These are phyloP conservation scores for Caenorhabditis sp. DNA, from an alignment of 2,888 invertebrate genomes.

Conservation along the genomic window DNA sequence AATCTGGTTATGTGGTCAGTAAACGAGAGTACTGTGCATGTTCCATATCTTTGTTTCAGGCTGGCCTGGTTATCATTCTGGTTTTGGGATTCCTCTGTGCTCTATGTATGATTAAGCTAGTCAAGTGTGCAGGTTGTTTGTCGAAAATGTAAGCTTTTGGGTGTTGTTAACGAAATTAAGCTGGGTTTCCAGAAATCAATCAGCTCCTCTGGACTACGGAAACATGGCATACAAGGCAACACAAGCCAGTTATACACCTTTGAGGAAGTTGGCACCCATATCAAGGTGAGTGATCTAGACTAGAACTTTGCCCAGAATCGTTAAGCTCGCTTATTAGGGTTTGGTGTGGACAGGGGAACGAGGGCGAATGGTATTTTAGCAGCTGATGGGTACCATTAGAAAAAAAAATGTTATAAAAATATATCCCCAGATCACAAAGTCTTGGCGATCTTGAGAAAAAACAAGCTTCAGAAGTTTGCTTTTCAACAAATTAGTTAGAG, in stretches of 20 bases:
- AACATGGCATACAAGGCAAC: constrained; percentile 83
- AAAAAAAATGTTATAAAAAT: too few relatives aligned
- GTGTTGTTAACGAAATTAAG: background rate
- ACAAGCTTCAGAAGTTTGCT: too few relatives aligned
- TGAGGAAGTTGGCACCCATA: constrained; percentile 70
- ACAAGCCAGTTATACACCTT: constrained; percentile 73
- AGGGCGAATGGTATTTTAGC: too few relatives aligned
- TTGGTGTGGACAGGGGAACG: too few relatives aligned
- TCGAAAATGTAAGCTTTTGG: constrained; percentile 75
- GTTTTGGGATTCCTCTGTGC: constrained; percentile 78
- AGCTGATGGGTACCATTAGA: too few relatives aligned
- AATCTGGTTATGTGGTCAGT: constrained; percentile 77
- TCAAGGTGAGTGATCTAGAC: constrained; percentile 60
- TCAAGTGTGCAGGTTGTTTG: constrained; percentile 79
- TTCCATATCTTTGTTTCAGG: constrained; percentile 66
- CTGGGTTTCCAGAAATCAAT: constrained; percentile 72
- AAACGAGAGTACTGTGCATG: background rate
- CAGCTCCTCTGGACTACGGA: constrained; percentile 83
- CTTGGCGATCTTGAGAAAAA: too few relatives aligned
- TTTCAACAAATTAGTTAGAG: too few relatives aligned
- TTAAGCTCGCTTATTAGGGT: too few relatives aligned
- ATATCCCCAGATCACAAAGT: too few relatives aligned
- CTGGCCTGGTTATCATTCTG: constrained; percentile 77
- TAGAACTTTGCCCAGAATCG: background rate
- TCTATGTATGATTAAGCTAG: constrained; percentile 81